A percentile compares a stretch with the other conserved stretches of the same genome.
Conservation (phyloP, 1,140 invertebrate genomes). For the Apis dorsata region DNA sequence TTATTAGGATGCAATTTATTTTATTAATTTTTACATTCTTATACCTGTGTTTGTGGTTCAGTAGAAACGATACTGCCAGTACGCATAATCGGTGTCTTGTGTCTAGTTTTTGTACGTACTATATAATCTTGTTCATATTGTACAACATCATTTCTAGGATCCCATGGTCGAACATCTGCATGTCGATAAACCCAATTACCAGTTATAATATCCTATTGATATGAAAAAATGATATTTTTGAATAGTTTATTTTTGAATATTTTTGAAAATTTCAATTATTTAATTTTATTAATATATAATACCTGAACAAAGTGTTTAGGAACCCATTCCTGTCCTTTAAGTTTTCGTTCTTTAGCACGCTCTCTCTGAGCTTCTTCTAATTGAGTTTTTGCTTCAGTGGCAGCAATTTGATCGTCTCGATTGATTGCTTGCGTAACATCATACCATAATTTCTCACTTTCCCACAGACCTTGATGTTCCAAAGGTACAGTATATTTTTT, state of each 20-base stretch:
- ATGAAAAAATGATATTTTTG: not conserved
- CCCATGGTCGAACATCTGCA: constrained; percentile 89
- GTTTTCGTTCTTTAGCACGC: constrained; percentile 84
- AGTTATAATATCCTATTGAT: constrained; percentile 81
- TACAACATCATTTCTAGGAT: constrained; percentile 89
- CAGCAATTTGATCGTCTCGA: constrained; percentile 87
- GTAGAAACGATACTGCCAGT: constrained; percentile 83
- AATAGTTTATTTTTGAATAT: too few relatives aligned
- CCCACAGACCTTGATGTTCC: constrained; percentile 88
- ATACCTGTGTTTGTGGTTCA: constrained; percentile 80
- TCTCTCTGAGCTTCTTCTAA: constrained; percentile 92
- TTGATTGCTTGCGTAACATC: constrained; percentile 91
- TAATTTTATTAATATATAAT: constrained; percentile 4
- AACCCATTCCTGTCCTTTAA: constrained; percentile 83
- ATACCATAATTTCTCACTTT: constrained; percentile 93
- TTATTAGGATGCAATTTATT: not conserved
- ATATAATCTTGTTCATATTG: constrained; percentile 89
- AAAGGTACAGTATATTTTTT: constrained; percentile 89
- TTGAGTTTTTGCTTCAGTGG: constrained; percentile 93
- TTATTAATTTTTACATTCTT: constrained; percentile 44
- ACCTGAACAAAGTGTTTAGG: constrained; percentile 88
- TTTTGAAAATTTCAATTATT: not conserved
- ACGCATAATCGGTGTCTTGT: constrained; percentile 86
- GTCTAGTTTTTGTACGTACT: constrained; percentile 86
- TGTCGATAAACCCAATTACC: constrained; percentile 90